Conservation (phyloP, 2,113 vertebrate genomes). For the Collichthys lucidus region DNA sequence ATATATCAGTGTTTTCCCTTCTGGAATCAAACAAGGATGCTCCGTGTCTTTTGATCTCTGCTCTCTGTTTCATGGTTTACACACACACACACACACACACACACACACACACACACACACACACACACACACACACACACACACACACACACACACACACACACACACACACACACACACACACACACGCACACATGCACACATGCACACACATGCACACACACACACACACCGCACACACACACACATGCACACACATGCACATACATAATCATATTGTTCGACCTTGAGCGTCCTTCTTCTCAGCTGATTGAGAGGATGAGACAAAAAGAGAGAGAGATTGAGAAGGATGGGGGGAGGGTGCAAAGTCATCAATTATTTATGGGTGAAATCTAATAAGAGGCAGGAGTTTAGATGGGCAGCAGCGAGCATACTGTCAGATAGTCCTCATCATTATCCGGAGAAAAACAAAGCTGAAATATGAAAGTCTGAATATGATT, state of each 20-base stretch:
- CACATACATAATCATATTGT: constrained; percentile 24
- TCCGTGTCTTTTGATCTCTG: constrained; percentile 28
- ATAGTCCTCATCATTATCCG: constrained; percentile 24
- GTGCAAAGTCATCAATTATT: constrained; percentile 84
- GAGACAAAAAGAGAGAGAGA: constrained; percentile 44
- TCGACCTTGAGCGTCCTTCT: constrained; percentile 81
- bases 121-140: background rate
- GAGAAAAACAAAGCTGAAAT: constrained; percentile 13
- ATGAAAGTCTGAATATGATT: background rate
- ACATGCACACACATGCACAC: too few species aligned
- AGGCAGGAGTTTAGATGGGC: constrained; percentile 60
- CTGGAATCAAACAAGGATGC: background rate
- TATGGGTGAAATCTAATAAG: constrained; percentile 84
- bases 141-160: background rate
- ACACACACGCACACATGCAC: background rate
- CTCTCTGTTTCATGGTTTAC: constrained; percentile 17
- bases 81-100: background rate
- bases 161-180: background rate
- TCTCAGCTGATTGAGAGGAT: constrained; percentile 56
- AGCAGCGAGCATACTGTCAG: constrained; percentile 44
- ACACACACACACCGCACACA: too few species aligned
- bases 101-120: background rate
- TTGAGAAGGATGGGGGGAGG: constrained; percentile 65
- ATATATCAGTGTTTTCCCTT: background rate
- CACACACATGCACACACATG: background rate